Evolutionary conservation across 2,113 vertebrate species (phyloP).

Genomic region (Phylloscopus trochilus): DNA sequence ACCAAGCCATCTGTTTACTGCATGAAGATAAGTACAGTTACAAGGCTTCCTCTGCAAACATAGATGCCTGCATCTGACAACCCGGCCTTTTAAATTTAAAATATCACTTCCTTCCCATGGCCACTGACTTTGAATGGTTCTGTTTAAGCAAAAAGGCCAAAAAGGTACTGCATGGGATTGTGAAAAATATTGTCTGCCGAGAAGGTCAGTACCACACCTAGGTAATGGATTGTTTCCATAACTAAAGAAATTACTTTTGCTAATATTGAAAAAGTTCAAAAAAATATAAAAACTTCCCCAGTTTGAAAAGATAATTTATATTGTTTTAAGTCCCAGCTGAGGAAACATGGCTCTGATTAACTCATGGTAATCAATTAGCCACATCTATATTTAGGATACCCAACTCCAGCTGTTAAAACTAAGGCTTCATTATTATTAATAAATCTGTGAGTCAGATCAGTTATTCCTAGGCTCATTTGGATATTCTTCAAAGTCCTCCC

Average conservation of each 20-base stretch:
- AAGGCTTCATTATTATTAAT: slow-evolving; percentile 30
- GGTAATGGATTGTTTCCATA: background rate
- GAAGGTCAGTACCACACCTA: background rate
- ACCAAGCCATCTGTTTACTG: slow-evolving; percentile 17
- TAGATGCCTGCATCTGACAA: background rate
- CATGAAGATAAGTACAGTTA: background rate
- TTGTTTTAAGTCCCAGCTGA: slow-evolving; percentile 42
- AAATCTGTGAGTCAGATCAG: slow-evolving; percentile 12
- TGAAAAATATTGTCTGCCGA: background rate
- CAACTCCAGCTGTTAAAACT: slow-evolving; percentile 34
- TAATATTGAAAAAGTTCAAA: background rate
- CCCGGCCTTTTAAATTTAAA: slow-evolving; percentile 13
- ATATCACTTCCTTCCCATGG: background rate
- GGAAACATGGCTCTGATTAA: slow-evolving; percentile 34
- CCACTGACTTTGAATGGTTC: background rate
- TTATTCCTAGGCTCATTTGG: background rate
- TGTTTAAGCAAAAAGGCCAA: background rate
- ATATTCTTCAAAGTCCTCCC: background rate
- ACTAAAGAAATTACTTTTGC: background rate
- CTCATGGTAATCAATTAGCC: slow-evolving; percentile 28
- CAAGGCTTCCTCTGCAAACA: background rate
- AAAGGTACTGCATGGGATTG: background rate
- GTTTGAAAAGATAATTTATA: slow-evolving; percentile 31
- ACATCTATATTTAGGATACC: slow-evolving; percentile 51
- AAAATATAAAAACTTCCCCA: background rate